Conservation (phyloP, 2,888 invertebrate species). For the Amphipyra tragopoginis region DNA sequence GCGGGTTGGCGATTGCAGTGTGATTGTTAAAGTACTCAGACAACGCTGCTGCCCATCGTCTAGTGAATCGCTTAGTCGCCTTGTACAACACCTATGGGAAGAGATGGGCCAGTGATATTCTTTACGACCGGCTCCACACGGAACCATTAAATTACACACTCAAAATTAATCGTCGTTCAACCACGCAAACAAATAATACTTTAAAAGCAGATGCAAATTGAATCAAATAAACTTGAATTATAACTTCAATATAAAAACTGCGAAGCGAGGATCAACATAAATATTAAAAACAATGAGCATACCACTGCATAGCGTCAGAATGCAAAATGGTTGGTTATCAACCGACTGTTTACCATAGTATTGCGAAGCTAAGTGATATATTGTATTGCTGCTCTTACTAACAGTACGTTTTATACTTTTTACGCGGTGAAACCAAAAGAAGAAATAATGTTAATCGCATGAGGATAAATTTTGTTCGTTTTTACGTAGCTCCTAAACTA, state of each 20-base stretch:
- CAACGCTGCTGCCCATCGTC: too few relatives aligned
- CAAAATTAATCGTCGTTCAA: conserved; percentile 6
- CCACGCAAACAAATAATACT: conserved; percentile 6
- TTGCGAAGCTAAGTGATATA: conserved; percentile 44
- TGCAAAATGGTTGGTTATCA: conserved; percentile 48
- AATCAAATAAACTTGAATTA: conserved; percentile 58
- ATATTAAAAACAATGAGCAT: conserved; percentile 50
- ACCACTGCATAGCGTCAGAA: conserved; percentile 33
- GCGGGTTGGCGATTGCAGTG: too few relatives aligned
- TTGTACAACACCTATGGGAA: too few relatives aligned
- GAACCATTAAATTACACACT: conserved; percentile 5
- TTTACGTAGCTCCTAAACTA: too few relatives aligned
- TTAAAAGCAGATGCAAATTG: conserved; percentile 50
- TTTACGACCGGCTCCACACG: too few relatives aligned
- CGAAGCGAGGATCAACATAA: conserved; percentile 46
- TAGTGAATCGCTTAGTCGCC: too few relatives aligned
- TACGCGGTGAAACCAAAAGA: background rate
- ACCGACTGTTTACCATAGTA: conserved; percentile 55
- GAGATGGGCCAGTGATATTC: too few relatives aligned
- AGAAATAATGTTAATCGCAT: background rate
- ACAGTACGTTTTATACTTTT: background rate
- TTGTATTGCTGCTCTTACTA: conserved; percentile 13
- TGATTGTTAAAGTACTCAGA: too few relatives aligned
- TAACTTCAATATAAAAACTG: conserved; percentile 56
- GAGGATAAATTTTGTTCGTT: background rate